These are phyloP conservation scores for Epizoanthus scotinus DNA, from an alignment of 92 coral and sea anemone genomes.

Conservation along the genomic window DNA sequence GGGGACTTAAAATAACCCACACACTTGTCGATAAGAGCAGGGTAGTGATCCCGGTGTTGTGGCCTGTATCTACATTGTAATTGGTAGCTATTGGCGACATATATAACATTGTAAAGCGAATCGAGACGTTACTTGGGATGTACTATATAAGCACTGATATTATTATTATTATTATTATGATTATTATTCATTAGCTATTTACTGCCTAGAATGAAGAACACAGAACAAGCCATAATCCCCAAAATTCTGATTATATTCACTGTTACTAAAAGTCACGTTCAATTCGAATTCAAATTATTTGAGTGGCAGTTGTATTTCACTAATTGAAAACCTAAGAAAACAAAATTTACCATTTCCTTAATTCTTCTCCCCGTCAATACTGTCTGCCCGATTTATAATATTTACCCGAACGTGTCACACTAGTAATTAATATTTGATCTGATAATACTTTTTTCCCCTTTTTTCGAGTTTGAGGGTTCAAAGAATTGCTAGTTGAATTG, in stretches of 20 bases:
- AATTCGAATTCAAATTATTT: neutral
- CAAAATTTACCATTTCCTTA: neutral
- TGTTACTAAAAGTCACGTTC: neutral
- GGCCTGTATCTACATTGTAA: too few species aligned
- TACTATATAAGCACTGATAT: too few species aligned
- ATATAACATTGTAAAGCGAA: too few species aligned
- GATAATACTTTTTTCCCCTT: neutral
- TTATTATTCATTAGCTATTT: neutral
- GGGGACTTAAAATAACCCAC: too few species aligned
- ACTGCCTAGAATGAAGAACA: neutral
- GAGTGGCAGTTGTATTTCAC: neutral
- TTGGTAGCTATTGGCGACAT: too few species aligned
- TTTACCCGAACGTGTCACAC: neutral
- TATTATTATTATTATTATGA: too few species aligned
- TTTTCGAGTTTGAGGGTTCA: neutral
- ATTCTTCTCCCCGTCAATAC: neutral
- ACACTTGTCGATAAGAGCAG: too few species aligned
- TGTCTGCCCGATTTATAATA: neutral
- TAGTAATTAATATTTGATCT: neutral
- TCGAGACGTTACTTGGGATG: too few species aligned
- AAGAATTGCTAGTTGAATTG: too few species aligned
- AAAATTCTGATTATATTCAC: neutral
- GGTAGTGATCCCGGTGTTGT: too few species aligned
- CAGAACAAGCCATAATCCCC: neutral
- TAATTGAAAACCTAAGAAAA: slow-evolving; percentile 9